A percentile compares a stretch with the other conserved stretches of the same genome.
Conservation (phyloP, 2,113 vertebrate genomes). For the human region GRCh38 chr6:20902001-20902500, state of each 20-base stretch:
- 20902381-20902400: not conserved
- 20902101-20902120: not conserved
- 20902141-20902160: constrained; percentile 25
- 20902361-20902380: not conserved
- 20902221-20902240: not conserved
- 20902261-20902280: not conserved
- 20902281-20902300: not conserved
- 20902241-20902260: not conserved
- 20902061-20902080: not conserved
- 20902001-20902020: too few relatives aligned
- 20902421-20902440: not conserved
- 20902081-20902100: not conserved
- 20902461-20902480: not conserved
- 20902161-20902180: not conserved
- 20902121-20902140: not conserved
- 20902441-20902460: not conserved
- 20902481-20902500: not conserved
- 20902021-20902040: not conserved
- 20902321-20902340: not conserved
- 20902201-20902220: not conserved
- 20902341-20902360: rapidly evolving
- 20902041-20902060: not conserved
- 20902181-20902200: not conserved
- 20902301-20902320: not conserved
- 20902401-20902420: not conserved